Percentiles rank a stretch among this genome's conserved stretches.
These are phyloP conservation scores for Etia nguti DNA, from an alignment of 2,113 vertebrate genomes.

Conservation along the genomic window DNA sequence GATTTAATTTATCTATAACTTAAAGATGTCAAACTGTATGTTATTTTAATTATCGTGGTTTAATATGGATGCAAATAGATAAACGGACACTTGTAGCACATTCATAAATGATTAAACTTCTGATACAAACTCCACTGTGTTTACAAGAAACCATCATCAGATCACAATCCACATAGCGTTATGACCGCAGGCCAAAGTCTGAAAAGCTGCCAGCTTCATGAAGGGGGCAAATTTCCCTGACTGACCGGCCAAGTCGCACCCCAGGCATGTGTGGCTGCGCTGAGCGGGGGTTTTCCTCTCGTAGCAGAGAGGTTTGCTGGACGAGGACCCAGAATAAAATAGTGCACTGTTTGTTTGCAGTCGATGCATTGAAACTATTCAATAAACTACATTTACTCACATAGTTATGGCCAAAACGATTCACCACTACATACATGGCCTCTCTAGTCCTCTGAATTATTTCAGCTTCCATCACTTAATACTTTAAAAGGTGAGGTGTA, in stretches of 20 bases:
- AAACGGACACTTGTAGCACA: not conserved
- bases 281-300: not conserved
- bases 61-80: not conserved
- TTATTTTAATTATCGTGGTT: not conserved
- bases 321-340: not conserved
- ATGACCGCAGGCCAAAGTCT: not conserved
- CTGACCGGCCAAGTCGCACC: not conserved
- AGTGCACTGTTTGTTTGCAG: not conserved
- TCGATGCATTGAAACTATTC: not conserved
- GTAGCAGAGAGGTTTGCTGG: not conserved
- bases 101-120: not conserved
- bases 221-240: not conserved
- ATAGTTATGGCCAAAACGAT: not conserved
- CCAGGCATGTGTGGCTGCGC: not conserved
- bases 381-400: not conserved
- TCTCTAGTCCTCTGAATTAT: not conserved
- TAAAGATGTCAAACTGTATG: not conserved
- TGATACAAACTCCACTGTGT: not conserved
- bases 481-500: not conserved
- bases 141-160: not conserved
- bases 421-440: rapidly evolving
- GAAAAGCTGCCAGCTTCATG: not conserved
- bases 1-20: not conserved
- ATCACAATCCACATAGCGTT: not conserved
- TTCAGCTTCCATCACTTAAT: not conserved